Base-by-base conservation (phyloP, 35 echinoderm and acorn worm genomes). In the Chiridota heheva region DNA sequence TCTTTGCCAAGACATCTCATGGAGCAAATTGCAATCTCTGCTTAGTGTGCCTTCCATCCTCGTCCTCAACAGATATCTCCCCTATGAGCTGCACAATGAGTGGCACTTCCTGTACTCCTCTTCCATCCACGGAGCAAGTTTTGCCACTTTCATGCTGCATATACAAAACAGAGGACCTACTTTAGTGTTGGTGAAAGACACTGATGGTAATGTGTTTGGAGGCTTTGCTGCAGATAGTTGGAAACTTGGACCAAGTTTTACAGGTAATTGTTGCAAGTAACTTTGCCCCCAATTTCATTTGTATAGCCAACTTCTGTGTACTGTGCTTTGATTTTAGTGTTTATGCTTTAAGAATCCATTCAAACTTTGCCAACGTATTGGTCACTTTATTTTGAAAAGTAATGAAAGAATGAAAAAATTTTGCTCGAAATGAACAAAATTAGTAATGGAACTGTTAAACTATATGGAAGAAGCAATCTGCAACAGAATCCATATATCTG, bases 181-280 rank as follows among this genome's bases (percentile, higher is more conserved):
- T 29, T 24, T 98, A 20, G 10, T 98, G 10, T 3, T 98, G 3
- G 89, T 98, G 1, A 83, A 67, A 24, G 95, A 98, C 41, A 88
- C 70, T 2, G 82, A 85, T 22, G 95, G 95, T 4, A 42, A 88
- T 46, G 47, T 92, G 51, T 98, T 98, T 89, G 95, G 95, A 1
- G 81, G 89, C 32, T 98, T 98, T 77, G 89, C 85, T 1, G 91
- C 95, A 58, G 84, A 89, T 15, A 92, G 81, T 58, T 78, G 85
- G 85, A 27, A 84, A 13, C 13, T 88, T 0, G 84, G 89, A 47
- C 89, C 95, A 53, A 86, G 65, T 39, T 98, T 91, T 56, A 76
- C 75, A 40, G 95, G 95, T 98, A 55, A 1, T 17, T 17, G 15
- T 17, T 55, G 49, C 15, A 1, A 55, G 49, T 0, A 17, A 17